Percentiles rank a stretch among this genome's conserved stretches.
Conservation (phyloP, 2,888 invertebrate species). For the Oxyscelio sp. region DNA sequence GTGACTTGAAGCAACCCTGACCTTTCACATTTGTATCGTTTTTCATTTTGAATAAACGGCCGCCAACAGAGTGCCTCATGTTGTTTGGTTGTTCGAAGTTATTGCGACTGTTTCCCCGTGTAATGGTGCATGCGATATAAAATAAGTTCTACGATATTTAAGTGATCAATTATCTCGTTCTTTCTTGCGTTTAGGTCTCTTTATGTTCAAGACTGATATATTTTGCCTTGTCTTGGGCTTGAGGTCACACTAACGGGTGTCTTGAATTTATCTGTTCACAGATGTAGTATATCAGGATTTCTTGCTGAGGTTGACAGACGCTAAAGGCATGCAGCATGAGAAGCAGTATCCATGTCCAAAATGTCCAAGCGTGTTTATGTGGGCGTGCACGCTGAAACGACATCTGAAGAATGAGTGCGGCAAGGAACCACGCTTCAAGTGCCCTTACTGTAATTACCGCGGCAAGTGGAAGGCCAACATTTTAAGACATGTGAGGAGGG, state of each 20-base stretch:
- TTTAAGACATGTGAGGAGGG: conserved; percentile 75
- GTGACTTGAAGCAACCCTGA: conserved; percentile 18
- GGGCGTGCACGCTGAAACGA: conserved; percentile 66
- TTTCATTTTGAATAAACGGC: conserved; percentile 35
- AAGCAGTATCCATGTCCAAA: conserved; percentile 75
- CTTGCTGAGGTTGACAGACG: conserved; percentile 17
- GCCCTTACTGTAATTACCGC: conserved; percentile 82
- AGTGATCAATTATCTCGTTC: too few relatives aligned
- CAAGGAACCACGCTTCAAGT: conserved; percentile 80
- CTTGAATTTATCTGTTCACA: conserved; percentile 59
- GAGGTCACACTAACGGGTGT: conserved; percentile 18
- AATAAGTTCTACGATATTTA: neutral
- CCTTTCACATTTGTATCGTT: conserved; percentile 28
- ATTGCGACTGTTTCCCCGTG: neutral
- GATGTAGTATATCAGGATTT: conserved; percentile 38
- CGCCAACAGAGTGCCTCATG: neutral
- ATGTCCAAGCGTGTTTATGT: conserved; percentile 78
- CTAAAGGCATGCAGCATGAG: conserved; percentile 6
- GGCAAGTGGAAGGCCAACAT: conserved; percentile 82
- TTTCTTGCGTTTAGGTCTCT: neutral
- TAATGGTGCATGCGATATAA: neutral
- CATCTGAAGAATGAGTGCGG: conserved; percentile 84
- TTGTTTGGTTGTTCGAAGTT: conserved; percentile 1
- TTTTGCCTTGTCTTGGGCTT: neutral
- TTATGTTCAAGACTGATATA: neutral